phyloP scores from a whole-genome alignment of 2,888 invertebrate genomes.

The Folsomia manolachei region DNA sequence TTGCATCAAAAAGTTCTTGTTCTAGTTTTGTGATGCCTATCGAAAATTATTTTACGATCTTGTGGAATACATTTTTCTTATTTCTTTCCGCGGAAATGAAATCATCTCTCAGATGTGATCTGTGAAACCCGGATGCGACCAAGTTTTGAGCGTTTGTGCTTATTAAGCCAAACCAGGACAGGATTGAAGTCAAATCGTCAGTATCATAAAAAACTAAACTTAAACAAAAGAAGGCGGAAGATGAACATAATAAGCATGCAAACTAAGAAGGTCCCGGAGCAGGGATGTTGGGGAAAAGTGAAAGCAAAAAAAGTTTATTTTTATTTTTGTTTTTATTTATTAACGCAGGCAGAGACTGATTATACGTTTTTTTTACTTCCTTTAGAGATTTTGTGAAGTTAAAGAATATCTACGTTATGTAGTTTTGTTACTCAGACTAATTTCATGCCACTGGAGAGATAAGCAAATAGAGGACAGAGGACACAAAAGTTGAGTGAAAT shows the following conservation, averaged over 20 bases:
- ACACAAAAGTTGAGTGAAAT: no score
- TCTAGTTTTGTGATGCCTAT: background rate
- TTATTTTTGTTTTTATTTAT: background rate
- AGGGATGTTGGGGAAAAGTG: no score
- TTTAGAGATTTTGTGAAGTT: no score
- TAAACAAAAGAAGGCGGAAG: background rate
- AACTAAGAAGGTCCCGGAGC: background rate
- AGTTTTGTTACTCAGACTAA: background rate
- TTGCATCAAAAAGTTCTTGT: background rate
- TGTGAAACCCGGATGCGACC: background rate
- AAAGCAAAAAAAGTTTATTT: background rate
- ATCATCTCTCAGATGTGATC: background rate
- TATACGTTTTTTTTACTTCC: background rate
- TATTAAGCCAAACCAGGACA: no score
- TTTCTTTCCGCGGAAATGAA: background rate
- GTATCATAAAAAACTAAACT: background rate
- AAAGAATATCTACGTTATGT: background rate
- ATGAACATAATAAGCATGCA: background rate
- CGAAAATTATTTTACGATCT: background rate
- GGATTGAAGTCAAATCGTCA: no score
- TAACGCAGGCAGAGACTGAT: background rate
- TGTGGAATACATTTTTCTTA: background rate
- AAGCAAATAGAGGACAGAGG: no score
- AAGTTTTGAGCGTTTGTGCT: no score
- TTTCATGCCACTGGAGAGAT: no score